Evolutionary conservation across 2,888 invertebrate genomes (phyloP).

Genomic region (Pammene fasciana): DNA sequence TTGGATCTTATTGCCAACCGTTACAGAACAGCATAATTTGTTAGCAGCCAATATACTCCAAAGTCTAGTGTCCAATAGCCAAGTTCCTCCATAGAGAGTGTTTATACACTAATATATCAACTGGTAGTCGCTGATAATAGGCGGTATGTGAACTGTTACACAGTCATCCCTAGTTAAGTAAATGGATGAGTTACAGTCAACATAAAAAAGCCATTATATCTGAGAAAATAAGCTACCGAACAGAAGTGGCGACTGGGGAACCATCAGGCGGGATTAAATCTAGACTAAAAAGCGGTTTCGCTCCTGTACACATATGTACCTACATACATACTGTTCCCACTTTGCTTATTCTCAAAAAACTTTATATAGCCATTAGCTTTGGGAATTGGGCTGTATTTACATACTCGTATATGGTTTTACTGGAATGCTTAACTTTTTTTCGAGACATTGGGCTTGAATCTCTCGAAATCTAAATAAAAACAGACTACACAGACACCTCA

Average conservation of each 20-base stretch:
- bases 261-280: neutral
- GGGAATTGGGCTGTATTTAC: too few relatives aligned
- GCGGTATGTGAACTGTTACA: neutral
- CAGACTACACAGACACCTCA: too few relatives aligned
- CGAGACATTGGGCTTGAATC: too few relatives aligned
- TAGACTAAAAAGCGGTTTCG: neutral
- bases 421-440: too few relatives aligned
- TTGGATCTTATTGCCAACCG: too few relatives aligned
- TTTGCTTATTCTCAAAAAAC: neutral
- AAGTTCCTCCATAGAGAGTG: too few relatives aligned
- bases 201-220: constrained; percentile 1
- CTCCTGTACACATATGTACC: neutral
- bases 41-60: too few relatives aligned
- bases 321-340: neutral
- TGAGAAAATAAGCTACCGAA: neutral
- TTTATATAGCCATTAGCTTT: too few relatives aligned
- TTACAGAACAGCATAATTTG: neutral
- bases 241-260: neutral
- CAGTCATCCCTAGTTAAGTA: neutral
- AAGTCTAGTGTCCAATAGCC: neutral
- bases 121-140: too few relatives aligned
- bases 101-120: too few relatives aligned
- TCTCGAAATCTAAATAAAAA: too few relatives aligned
- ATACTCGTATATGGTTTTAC: too few relatives aligned
- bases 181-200: neutral